Base-by-base conservation (phyloP, 53 echinoderm and acorn worm species). In the Stichopus horrens region DNA sequence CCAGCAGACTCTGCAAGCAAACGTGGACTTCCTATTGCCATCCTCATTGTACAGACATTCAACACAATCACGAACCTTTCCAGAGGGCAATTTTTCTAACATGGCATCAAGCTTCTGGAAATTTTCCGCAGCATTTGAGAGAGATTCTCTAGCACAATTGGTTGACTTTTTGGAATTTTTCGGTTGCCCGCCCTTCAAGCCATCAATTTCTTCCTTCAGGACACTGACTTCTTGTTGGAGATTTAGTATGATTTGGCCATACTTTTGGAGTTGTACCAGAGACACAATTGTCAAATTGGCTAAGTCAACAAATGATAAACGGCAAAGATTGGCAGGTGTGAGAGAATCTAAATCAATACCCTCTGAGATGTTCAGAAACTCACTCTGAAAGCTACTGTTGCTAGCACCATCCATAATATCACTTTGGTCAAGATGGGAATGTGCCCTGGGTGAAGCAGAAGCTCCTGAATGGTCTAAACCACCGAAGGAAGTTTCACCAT, bases 251-350 rank as follows among this genome's bases (percentile, higher is more conserved):
- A 87, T 75, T 75, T 87, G 87, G 5, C 87, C 87, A 87, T 87
- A 87, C 75, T 87, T 87, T 21, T 87, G 87, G 74, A 87, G 87
- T 87, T 87, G 87, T 8, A 87, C 87, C 8, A 87, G 75, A 55
- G 87, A 87, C 20, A 87, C 87, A 20, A 87, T 87, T 52, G 87
- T 87, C 74, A 87, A 54, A 53, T 87, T 87, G 56, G 87, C 87
- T 55, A 87, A 75, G 37, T 87, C 87, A 75, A 87, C 75, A 87
- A 87, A 87, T 13, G 87, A 87, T 57, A 87, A 87, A 74, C 87
- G 87, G 87, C 87, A 87, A 87, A 87, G 87, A 55, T 87, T 87
- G 87, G 87, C 87, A 74, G 87, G 87, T 54, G 87, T 87, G 8
- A 87, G 74, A 19, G 87, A 87, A 87, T 87, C 87, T 75, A 87